Evolutionary conservation across 92 coral and sea anemone genomes (phyloP), one percentile per base, ranked within the genome.

Genomic region (Siderastrea siderea): DNA sequence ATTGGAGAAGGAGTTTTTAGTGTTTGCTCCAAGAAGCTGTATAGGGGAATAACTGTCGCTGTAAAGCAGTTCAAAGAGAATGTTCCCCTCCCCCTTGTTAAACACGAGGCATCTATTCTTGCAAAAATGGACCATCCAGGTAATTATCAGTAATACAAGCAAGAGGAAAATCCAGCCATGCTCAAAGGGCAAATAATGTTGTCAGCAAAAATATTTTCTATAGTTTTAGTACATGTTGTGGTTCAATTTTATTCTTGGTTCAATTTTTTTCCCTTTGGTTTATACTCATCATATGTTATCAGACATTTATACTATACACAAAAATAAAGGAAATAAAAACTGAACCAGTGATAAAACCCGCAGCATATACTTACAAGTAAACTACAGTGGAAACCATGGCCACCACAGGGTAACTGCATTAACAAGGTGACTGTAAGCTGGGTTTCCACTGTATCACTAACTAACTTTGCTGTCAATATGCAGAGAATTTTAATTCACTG

Each of bases 1-100:
- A 81, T 90, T 54, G 79, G 90, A 11, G 78, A 45, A 65, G 90
- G 85, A 59, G 90, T 68, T 62, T 86, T 49, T 38, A 84, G 84
- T 71, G 89, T 67, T 60, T 86, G 81, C 57, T 12, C 61, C 5
- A 13, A 16, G 82, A 85, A 76, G 77, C 2, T 5, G n/a, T 76
- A 85, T 38, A 61, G 84, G 71, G 84, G 89, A 49, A 62, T 85
- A 15, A 7, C 67, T 11, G 89, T 85, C 1, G 84, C 89, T 4
- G 89, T 70, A 9, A 85, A 85, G 57, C 54, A 75, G 14, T 65
- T 75, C 66, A 85, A 75, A 65, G 44, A 26, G 17, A 60, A n/a
- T 62, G 63, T 43, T 54, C 7, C 75, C 61, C 8, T 63, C 49
- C 62, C 82, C 26, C 57, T 51, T 84, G 88, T 85, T 17, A 69